Conservation (phyloP, 2,113 vertebrate genomes). For the Cathartes aura region DNA sequence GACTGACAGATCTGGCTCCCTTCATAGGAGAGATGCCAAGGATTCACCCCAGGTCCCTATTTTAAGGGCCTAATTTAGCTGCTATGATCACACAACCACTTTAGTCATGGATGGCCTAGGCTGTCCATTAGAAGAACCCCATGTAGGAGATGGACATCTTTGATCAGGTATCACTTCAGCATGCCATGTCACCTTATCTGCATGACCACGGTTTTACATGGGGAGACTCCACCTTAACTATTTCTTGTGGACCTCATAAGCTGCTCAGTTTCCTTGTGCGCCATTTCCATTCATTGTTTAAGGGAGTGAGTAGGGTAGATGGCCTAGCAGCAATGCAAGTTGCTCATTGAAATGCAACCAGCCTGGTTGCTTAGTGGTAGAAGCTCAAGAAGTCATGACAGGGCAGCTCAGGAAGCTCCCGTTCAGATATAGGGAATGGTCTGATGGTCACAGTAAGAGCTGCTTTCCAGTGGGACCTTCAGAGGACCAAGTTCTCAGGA, state of each 20-base stretch:
- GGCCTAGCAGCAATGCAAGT: neutral
- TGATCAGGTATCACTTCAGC: neutral
- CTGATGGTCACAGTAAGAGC: neutral
- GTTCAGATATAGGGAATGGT: neutral
- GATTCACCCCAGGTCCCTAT: neutral
- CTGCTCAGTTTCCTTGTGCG: neutral
- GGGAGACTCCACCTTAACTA: neutral
- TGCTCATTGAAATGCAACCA: neutral
- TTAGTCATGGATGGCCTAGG: neutral
- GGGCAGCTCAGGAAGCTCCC: neutral
- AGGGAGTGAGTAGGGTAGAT: neutral
- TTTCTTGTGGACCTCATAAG: neutral
- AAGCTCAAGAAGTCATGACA: neutral
- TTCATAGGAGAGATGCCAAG: neutral
- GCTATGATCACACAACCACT: neutral
- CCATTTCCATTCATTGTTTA: neutral
- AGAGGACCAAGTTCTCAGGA: neutral
- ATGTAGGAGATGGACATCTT: neutral
- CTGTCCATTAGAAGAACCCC: neutral
- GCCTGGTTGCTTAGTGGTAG: neutral
- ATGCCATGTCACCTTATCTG: neutral
- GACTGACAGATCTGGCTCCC: neutral
- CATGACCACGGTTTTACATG: neutral
- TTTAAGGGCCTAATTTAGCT: neutral
- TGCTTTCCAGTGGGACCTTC: neutral